Evolutionary conservation across 1,140 invertebrate species (phyloP).

Genomic region (Piezodorus guildinii): DNA sequence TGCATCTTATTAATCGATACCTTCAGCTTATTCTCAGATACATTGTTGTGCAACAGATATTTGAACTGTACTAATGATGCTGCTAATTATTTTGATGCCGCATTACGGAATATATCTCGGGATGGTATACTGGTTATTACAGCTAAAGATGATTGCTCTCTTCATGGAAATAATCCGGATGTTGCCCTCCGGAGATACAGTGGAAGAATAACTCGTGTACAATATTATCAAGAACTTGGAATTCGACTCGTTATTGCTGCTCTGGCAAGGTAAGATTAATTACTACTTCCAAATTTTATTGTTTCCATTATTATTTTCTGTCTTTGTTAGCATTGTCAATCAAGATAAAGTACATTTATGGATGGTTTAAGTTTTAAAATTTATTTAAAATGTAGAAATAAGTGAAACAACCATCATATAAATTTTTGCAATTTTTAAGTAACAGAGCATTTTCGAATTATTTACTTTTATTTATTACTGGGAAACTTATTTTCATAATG

Average conservation of each 20-base stretch:
- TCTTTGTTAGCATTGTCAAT: too few species aligned
- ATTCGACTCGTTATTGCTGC: constrained; percentile 19
- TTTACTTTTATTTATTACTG: too few species aligned
- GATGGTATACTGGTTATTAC: constrained; percentile 19
- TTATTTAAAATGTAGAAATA: too few species aligned
- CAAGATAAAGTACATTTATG: too few species aligned
- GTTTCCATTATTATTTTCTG: too few species aligned
- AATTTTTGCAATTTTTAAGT: too few species aligned
- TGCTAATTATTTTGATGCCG: constrained; percentile 21
- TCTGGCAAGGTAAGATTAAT: constrained; percentile 18
- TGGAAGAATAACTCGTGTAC: constrained; percentile 15
- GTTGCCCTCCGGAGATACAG: constrained; percentile 20
- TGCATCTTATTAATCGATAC: not conserved
- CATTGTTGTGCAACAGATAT: constrained; percentile 10
- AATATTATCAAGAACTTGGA: constrained; percentile 21
- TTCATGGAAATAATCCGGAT: constrained; percentile 16
- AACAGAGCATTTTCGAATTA: too few species aligned
- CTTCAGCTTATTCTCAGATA: not conserved
- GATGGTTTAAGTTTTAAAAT: too few species aligned
- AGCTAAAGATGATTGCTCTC: constrained; percentile 21
- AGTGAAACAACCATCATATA: too few species aligned
- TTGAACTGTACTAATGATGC: constrained; percentile 20
- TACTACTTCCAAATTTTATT: too few species aligned
- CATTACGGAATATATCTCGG: constrained; percentile 20
- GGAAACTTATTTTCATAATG: too few species aligned